Base-by-base conservation (phyloP, 2,797 vertebrate genomes). In the Falco peregrinus region DNA sequence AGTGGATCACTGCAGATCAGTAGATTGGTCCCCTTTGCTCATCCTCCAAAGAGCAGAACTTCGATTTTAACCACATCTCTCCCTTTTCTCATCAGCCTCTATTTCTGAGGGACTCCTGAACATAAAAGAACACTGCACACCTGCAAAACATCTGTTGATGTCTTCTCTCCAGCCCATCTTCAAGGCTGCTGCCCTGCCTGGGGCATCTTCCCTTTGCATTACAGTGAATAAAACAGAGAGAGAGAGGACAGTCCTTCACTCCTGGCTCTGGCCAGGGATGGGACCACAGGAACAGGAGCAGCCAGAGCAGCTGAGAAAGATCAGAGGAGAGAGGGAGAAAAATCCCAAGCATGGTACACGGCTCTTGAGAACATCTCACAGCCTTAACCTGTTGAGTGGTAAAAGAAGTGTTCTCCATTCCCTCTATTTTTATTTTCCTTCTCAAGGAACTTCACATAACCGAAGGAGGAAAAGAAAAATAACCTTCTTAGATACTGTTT, bases 391-490 rank as follows among this genome's bases (percentile, higher is more conserved):
- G 70, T 48, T 68, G 68, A 86, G 57, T 43, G 21, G 39, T 59
- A 28, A 50, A 94, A 92, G 7, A 94, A 81, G 57, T 53, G 35
- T 73, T 81, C 84, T 41, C 54, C 3, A 1, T 78, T 76, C 73
- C 22, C 31, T 92, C 5, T 83, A 9, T 48, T 91, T 93, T 75
- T 85, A 48, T 93, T 94, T 93, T 95, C 25, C 35, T 84, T 93
- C 85, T 85, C 61, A 80, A 67, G 63, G 37, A 95, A 78, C 22
- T 87, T 95, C 41, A 41, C 65, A 12, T 70, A 74, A 24, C 45
- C 95, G 60, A 19, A 86, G 54, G 29, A 92, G 12, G 41, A 88
- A 87, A 82, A 91, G 84, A 64, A 92, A 93, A 96, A 84, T 28
- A 88, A 68, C 61, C 9, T 51, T 75, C 79, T 89, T 79, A 71